Base-by-base conservation (phyloP, 2,888 invertebrate species). In the Neocrepidodera transversa region DNA sequence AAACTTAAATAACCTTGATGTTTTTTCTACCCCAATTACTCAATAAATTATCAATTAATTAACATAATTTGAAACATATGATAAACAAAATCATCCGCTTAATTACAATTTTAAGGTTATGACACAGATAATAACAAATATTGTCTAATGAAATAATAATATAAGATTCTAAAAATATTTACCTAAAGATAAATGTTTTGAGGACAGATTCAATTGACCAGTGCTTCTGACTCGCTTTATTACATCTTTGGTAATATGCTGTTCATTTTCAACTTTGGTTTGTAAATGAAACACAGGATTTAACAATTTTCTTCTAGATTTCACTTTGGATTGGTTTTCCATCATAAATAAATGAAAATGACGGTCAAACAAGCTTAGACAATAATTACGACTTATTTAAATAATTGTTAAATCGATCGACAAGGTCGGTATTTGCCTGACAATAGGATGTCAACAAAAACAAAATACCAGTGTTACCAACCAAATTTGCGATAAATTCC, bases 151-250 rank as follows among this genome's bases (percentile, higher is more conserved):
- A 5, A 23, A 23, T 6, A 23, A 5, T 3, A 3, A 23, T 5
- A 6, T 23, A 23, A 6, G 3, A 23, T 3, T 5, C 3, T 35
- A 23, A 8, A 26, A 43, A 26, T 13, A 30, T 76, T 76, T 80
- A 91, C 95, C 91, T 79, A 86, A 83, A 45, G 86, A 84, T 67
- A 93, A 80, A 69, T 88, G 91, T 74, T 85, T 86, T 65, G 89
- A 88, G 56, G 91, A 86, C 68, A 95, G 83, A 82, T 90, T 92
- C 36, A 95, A 81, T 68, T 88, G 86, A 14, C 95, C 95, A 64
- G 89, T 88, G 74, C 87, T 88, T 71, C 92, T 86, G 2, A 93
- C 92, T 65, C 87, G 86, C 79, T 92, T 90, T 56, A 95, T 84
- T 70, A 93, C 79, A 48, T 86, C 86, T 55, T 84, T 83, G 23